phyloP scores from a whole-genome alignment of 2,888 invertebrate genomes.

The Lacanobia wlatinum region DNA sequence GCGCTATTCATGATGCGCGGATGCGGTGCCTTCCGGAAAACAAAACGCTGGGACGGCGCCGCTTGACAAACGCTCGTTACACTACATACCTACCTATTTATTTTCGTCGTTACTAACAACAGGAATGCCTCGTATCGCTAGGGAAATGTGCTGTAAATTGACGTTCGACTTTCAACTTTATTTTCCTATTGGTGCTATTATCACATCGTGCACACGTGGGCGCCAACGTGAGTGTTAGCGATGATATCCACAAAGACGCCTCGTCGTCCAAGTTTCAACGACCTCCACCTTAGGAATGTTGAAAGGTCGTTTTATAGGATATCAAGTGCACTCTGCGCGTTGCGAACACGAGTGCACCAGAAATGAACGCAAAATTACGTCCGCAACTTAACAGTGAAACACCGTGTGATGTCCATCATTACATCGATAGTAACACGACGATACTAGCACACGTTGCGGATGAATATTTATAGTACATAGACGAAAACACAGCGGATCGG shows the following conservation, averaged over 20 bases:
- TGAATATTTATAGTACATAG: slow-evolving; percentile 67
- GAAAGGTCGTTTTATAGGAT: slow-evolving; percentile 70
- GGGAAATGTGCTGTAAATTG: slow-evolving; percentile 44
- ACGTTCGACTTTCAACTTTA: slow-evolving; percentile 42
- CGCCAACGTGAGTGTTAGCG: slow-evolving; percentile 32
- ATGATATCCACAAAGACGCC: slow-evolving; percentile 39
- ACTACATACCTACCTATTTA: slow-evolving; percentile 45
- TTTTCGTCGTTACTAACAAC: slow-evolving; percentile 68
- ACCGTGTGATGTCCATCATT: slow-evolving; percentile 49
- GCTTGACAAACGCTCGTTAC: slow-evolving; percentile 59
- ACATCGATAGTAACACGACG: slow-evolving; percentile 47
- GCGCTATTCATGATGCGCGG: slow-evolving; percentile 39
- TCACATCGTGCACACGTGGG: slow-evolving; percentile 41
- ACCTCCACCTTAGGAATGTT: slow-evolving; percentile 55
- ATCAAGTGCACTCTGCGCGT: slow-evolving; percentile 67
- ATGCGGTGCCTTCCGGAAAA: slow-evolving; percentile 48
- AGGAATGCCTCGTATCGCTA: slow-evolving; percentile 17
- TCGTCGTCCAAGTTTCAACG: slow-evolving; percentile 56
- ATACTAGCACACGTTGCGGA: slow-evolving; percentile 47
- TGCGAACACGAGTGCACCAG: slow-evolving; percentile 32
- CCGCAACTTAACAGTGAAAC: slow-evolving; percentile 18
- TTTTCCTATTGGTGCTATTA: slow-evolving; percentile 19
- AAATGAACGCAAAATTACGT: slow-evolving; percentile 41
- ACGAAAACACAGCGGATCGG: slow-evolving; percentile 64
- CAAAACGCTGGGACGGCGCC: slow-evolving; percentile 44